Evolutionary conservation across 53 echinoderm and acorn worm species (phyloP).

Genomic region (Holothuria leucospilota): DNA sequence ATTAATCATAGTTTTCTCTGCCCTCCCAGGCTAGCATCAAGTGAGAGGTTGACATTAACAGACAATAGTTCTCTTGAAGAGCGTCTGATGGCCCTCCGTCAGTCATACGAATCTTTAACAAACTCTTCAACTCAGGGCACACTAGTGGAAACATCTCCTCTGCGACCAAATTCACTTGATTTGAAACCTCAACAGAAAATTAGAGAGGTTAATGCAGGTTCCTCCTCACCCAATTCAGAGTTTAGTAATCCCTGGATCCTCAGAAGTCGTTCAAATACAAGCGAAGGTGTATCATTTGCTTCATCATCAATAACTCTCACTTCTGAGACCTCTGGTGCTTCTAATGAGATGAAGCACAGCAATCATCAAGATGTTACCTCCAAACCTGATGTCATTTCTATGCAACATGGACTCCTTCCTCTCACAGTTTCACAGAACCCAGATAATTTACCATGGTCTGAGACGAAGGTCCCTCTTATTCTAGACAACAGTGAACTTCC

Average conservation of each 20-base stretch:
- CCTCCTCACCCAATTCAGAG: conserved; percentile 36
- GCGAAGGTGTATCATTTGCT: conserved; percentile 47
- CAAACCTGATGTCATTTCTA: conserved; percentile 22
- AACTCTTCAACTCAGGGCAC: conserved; percentile 35
- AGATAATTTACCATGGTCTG: neutral
- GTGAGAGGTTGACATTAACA: conserved; percentile 24
- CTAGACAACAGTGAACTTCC: conserved; percentile 14
- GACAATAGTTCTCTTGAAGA: conserved; percentile 51
- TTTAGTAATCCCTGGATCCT: conserved; percentile 47
- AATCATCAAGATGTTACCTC: neutral
- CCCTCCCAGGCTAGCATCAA: conserved; percentile 26
- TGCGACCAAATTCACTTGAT: conserved; percentile 34
- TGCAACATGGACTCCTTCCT: conserved; percentile 36
- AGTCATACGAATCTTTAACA: conserved; percentile 42
- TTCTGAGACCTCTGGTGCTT: conserved; percentile 39
- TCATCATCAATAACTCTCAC: conserved; percentile 41
- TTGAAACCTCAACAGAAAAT: neutral
- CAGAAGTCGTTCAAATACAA: conserved; percentile 49
- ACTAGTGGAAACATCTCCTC: conserved; percentile 14
- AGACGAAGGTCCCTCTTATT: conserved; percentile 26
- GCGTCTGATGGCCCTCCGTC: conserved; percentile 25
- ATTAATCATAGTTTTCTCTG: conserved; percentile 13
- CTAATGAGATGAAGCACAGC: conserved; percentile 35
- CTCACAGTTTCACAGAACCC: neutral
- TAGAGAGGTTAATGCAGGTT: conserved; percentile 13